Evolutionary conservation across 2,113 vertebrate species (phyloP).

Genomic region (Pterocles orientalis): DNA sequence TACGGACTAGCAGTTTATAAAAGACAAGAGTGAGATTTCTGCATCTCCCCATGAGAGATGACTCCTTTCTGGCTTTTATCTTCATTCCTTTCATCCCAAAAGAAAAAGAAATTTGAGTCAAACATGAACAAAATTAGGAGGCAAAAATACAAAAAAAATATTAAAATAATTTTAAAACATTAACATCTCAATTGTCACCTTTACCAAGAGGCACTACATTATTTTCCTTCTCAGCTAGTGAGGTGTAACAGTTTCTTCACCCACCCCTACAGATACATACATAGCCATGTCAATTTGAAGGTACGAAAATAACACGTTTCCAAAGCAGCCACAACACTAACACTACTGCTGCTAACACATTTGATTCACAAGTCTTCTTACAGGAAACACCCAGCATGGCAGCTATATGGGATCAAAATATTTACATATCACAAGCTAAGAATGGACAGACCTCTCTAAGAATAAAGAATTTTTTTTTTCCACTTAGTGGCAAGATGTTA

Average conservation of each 20-base stretch:
- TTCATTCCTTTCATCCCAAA: background rate
- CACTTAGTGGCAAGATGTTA: background rate
- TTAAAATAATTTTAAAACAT: background rate
- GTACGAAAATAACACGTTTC: background rate
- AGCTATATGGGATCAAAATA: background rate
- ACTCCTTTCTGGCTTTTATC: background rate
- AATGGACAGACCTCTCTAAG: background rate
- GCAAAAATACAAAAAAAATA: background rate
- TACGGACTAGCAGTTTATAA: background rate
- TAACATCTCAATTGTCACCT: background rate
- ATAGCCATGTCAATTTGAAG: background rate
- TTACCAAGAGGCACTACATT: background rate
- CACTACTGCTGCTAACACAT: background rate
- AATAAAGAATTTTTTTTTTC: fast-evolving
- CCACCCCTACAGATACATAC: background rate
- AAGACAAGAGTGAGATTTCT: background rate
- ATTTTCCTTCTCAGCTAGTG: background rate
- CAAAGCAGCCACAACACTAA: background rate
- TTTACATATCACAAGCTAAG: background rate
- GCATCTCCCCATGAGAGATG: background rate
- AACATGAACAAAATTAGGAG: background rate
- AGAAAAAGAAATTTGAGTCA: background rate
- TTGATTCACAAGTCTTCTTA: background rate
- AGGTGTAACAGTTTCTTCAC: background rate
- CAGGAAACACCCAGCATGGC: background rate